These are phyloP conservation scores for Mormyrus iriodes DNA, from an alignment of 2,113 vertebrate species.

Conservation along the genomic window DNA sequence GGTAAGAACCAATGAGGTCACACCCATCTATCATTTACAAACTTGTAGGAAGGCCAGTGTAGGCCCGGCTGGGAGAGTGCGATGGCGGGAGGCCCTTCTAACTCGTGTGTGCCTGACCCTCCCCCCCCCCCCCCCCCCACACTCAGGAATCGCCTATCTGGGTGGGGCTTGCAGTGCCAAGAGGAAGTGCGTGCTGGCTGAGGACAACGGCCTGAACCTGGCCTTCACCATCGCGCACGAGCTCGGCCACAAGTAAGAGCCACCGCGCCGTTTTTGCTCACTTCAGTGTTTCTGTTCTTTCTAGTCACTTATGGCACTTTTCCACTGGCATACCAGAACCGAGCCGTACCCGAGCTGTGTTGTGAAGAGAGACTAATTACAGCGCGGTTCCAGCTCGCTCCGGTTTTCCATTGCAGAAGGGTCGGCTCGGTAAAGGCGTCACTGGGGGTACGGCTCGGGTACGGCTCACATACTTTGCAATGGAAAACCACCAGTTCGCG, in stretches of 20 bases:
- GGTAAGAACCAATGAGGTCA: background rate
- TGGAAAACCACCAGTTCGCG: background rate
- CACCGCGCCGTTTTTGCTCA: too few relatives aligned
- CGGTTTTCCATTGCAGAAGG: background rate
- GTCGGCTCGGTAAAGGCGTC: background rate
- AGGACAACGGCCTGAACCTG: conserved; percentile 94
- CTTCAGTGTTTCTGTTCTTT: too few relatives aligned
- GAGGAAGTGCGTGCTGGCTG: conserved; percentile 91
- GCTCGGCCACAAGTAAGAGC: conserved; percentile 92
- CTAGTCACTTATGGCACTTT: background rate
- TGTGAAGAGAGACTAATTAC: background rate
- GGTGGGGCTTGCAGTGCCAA: conserved; percentile 88
- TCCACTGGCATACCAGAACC: background rate
- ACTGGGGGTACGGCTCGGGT: too few relatives aligned
- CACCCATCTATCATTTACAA: background rate
- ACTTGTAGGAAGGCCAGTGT: background rate
- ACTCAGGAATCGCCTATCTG: conserved; percentile 89
- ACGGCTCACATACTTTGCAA: background rate
- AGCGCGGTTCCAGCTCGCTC: background rate
- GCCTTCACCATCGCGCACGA: conserved; percentile 98
- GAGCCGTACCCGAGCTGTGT: background rate
- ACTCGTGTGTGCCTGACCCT: background rate
- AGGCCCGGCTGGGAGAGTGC: background rate
- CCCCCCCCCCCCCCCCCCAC: background rate
- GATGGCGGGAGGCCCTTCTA: background rate